Evolutionary conservation across 2,113 vertebrate genomes (phyloP), one percentile per base, ranked within the genome.

Genomic region (Pygoscelis antarcticus): DNA sequence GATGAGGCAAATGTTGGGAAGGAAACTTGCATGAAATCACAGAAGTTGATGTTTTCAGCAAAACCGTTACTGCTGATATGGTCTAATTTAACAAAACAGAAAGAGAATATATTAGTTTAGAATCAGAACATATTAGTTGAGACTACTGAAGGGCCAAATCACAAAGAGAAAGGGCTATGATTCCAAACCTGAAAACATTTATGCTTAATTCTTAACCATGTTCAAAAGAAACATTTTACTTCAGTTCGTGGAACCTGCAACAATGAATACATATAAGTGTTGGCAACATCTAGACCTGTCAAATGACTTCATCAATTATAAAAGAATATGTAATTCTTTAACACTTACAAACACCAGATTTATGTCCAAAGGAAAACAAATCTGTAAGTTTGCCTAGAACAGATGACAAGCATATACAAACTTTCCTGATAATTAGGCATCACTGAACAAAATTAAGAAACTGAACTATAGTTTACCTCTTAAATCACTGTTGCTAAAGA

Each of bases 401-500:
- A 92, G 69, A 21, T 65, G 54, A 49, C 27, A 92, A 82, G 54
- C 6, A 72, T 81, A 81, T 23, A 66, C 3, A 65, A 62, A 44
- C 42, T 72, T 93, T 91, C 76, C 72, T 71, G 16, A 80, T 82
- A 82, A 4, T 79, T 82, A 90, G 69, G 49, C n/a, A 83, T 72
- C 19, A 57, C 13, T 82, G 68, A 93, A 61, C 23, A 90, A 94
- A 93, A 91, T 71, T 92, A 95, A 72, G 38, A 47, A 94, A 79
- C n/a, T n/a, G 27, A 61, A 76, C 57, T 80, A 47, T 79, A 95
- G 72, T 64, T 90, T 94, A 75, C 32, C 11, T 55, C 65, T 92
- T 74, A 32, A 81, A 57, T 51, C 72, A 74, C 62, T 92, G 89
- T 84, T 93, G 47, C 62, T 78, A 47, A 82, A 62, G 29, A 60